Evolutionary conservation across 92 coral and sea anemone species (phyloP).

Genomic region (Siderastrea siderea): DNA sequence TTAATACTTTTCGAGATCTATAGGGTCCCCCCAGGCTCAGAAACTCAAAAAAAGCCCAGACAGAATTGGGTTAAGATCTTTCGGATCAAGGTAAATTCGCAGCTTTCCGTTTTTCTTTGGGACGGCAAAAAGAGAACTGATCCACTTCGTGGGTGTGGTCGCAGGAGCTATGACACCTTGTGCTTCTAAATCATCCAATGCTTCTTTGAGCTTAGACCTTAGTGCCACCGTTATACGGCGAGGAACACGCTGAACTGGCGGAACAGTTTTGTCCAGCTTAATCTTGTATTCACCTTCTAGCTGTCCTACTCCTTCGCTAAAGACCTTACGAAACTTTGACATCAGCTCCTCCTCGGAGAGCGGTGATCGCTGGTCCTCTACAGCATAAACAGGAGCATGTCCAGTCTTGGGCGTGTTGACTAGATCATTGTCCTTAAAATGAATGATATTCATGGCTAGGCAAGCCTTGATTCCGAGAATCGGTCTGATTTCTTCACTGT

Average conservation of each 20-base stretch:
- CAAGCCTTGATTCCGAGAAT: conserved; percentile 81
- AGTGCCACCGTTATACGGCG: conserved; percentile 40
- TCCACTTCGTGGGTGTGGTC: conserved; percentile 52
- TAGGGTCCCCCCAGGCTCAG: too few relatives aligned
- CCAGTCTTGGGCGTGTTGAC: conserved; percentile 54
- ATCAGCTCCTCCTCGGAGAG: conserved; percentile 43
- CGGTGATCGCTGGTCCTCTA: conserved; percentile 28
- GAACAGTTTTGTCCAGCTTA: conserved; percentile 18
- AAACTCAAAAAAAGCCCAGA: too few relatives aligned
- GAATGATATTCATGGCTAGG: conserved; percentile 76
- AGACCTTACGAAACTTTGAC: conserved; percentile 41
- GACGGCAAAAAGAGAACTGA: conserved; percentile 51
- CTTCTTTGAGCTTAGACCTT: conserved; percentile 34
- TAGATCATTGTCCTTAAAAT: conserved; percentile 74
- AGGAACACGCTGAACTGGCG: conserved; percentile 35
- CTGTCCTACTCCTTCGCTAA: conserved; percentile 43
- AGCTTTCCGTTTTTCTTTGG: background rate
- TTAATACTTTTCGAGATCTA: too few relatives aligned
- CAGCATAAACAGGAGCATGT: conserved; percentile 49
- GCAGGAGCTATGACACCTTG: conserved; percentile 41
- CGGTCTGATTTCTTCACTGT: conserved; percentile 72
- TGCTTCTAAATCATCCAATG: conserved; percentile 25
- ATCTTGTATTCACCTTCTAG: conserved; percentile 54
- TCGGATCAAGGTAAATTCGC: conserved; percentile 48
- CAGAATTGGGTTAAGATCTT: too few relatives aligned